Base-by-base conservation (phyloP, 2,797 vertebrate genomes). In the Spheniscus humboldti region DNA sequence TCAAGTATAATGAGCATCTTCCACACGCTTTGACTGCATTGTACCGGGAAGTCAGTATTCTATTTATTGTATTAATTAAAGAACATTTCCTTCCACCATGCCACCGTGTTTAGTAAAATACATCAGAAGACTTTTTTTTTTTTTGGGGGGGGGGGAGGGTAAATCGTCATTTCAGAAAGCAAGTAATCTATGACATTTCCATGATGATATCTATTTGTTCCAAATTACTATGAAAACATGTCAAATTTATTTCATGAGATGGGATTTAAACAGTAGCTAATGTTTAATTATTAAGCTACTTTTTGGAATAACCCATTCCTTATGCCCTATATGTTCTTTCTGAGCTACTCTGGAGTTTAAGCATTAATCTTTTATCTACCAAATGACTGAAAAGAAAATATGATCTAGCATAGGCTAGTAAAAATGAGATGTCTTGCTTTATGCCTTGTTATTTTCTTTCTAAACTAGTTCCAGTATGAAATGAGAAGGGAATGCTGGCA, bases 1-100 rank as follows among this genome's bases (percentile, higher is more conserved):
- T 80, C 94, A 82, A 78, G 48, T 95, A 76, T 96, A 94, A 92
- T 67, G 37, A 89, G 11, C 24, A 53, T 95, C 89, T 94, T 85
- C 63, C 43, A 93, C 62, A 79, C 9, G 18, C 73, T 94, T 86
- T 92, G 53, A 48, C 81, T 93, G 28, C 55, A 82, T 63, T 96
- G 33, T 55, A 86, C 23, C 48, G 33, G 73, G 78, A 97, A 96
- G n/a, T 13, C 53, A 53, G 18, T 93, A 94, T 94, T 94, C 33
- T 71, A 78, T 82, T 92, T 86, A 56, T 56, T 59, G 27, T 77
- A 75, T 95, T 97, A 97, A 96, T 97, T 91, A 92, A 95, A 96
- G 33, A 75, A 56, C 27, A 79, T 75, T 83, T 88, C 8, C 24
- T 86, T 72, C 15, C 10, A 50, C 41, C 15, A n/a, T 50, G 23